Evolutionary conservation across 2,113 vertebrate species (phyloP), one percentile per base, ranked within the genome.

Genomic region (Rissa tridactyla): DNA sequence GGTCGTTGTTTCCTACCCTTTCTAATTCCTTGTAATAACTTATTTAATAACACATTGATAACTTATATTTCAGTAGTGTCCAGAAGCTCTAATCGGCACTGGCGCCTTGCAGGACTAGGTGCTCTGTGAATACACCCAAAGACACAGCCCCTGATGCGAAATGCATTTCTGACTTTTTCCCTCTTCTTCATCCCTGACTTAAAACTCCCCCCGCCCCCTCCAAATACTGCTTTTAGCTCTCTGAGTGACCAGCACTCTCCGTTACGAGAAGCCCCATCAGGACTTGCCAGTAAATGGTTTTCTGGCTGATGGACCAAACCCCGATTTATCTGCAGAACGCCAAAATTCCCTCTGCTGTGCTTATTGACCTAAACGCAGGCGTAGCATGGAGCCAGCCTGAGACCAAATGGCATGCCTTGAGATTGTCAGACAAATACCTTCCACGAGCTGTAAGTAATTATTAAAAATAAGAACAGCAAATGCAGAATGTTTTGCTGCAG

Each of bases 11-110:
- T 88, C 77, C 72, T 91, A 75, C 73, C 60, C 85, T 92, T 91
- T 58, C 58, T 88, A 90, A 79, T 55, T 81, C 36, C 54, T 82
- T 94, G 82, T 32, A 88, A 72, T 88, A 87, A 81, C 73, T 95
- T 94, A 75, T 49, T 91, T 1, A 82, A 79, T 93, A 93, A 54
- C 12, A 4, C 73, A 42, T 36, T 51, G 58, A 17, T 81, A 86
- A 92, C 22, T 89, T 81, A 23, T 82, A 82, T 80, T 88, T 76
- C 69, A 60, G 77, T 91, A 92, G 91, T 58, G 42, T 77, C 68
- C 95, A 80, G 87, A 75, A 84, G 82, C 65, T 94, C 82, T 92
- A 20, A 54, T 51, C 25, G 60, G 86, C 79, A 18, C 82, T 87
- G 78, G 86, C 25, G 0, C 91, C 66, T 81, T 46, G n/a, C 91